phyloP scores from a whole-genome alignment of 2,888 invertebrate species.

The Ephialtes manifestator region DNA sequence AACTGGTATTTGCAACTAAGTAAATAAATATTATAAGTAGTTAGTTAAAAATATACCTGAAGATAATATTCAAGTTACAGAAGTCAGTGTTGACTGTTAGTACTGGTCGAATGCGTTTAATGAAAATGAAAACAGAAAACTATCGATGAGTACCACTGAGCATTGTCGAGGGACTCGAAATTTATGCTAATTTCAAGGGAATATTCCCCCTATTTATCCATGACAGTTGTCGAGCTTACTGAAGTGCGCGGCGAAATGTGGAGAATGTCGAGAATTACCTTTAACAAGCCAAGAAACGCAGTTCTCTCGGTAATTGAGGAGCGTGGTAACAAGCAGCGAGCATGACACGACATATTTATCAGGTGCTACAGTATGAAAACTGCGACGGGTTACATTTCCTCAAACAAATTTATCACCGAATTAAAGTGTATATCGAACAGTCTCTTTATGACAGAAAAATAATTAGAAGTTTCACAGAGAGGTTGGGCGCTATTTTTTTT shows the following conservation, averaged over 20 bases:
- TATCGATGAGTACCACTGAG: background rate
- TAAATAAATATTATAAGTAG: too few relatives aligned
- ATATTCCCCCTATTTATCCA: constrained; percentile 29
- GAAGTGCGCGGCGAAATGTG: background rate
- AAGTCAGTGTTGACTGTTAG: too few relatives aligned
- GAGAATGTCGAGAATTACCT: constrained; percentile 5
- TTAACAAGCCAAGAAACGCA: constrained; percentile 36
- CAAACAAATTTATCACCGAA: constrained; percentile 10
- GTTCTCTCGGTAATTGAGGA: constrained; percentile 4
- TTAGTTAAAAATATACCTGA: too few relatives aligned
- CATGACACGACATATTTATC: constrained; percentile 18
- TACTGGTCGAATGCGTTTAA: too few relatives aligned
- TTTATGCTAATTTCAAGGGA: constrained; percentile 36
- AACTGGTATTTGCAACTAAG: too few relatives aligned
- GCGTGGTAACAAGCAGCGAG: constrained; percentile 21
- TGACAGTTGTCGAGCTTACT: background rate
- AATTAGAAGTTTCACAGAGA: background rate
- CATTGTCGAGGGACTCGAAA: background rate
- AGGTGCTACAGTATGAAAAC: constrained; percentile 1
- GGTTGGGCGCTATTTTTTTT: too few relatives aligned
- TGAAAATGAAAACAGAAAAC: background rate
- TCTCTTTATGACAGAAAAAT: constrained; percentile 15
- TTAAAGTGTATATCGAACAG: too few relatives aligned
- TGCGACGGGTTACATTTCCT: background rate
- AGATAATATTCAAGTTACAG: too few relatives aligned